phyloP scores from a whole-genome alignment of 2,888 invertebrate species.

The Drosophila prostipennis region DNA sequence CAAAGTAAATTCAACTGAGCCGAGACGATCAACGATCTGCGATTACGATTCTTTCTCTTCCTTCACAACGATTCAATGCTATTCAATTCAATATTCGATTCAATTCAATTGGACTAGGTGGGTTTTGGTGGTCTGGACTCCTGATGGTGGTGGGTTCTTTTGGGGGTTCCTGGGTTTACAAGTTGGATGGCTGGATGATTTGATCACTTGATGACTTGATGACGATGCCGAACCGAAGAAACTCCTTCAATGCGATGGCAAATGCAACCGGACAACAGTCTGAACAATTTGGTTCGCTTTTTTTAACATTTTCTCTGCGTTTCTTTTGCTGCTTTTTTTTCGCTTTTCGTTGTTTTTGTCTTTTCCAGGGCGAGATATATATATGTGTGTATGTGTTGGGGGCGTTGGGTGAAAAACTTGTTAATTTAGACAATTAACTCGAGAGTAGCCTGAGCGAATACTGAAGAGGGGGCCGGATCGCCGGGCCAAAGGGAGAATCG shows the following conservation, averaged over 20 bases:
- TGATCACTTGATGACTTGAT: background rate
- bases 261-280: constrained; percentile 51
- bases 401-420: constrained; percentile 22
- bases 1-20: constrained; percentile 14
- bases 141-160: background rate
- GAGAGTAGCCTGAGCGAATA: constrained; percentile 35
- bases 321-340: constrained; percentile 16
- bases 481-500: background rate
- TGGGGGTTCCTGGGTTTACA: too few relatives aligned
- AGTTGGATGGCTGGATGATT: background rate
- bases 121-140: background rate
- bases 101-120: background rate
- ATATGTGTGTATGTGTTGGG: constrained; percentile 11
- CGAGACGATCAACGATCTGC: constrained; percentile 11
- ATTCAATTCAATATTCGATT: too few relatives aligned
- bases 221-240: background rate
- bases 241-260: constrained; percentile 56
- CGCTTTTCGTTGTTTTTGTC: constrained; percentile 10
- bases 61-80: too few relatives aligned
- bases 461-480: background rate
- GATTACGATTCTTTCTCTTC: background rate
- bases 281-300: constrained; percentile 37
- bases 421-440: constrained; percentile 46
- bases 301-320: constrained; percentile 43
- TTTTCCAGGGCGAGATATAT: constrained; percentile 14